Percentiles rank a stretch among this genome's conserved stretches.
These are phyloP conservation scores for Pogonomyrmex californicus DNA, from an alignment of 1,140 invertebrate genomes.

Conservation along the genomic window DNA sequence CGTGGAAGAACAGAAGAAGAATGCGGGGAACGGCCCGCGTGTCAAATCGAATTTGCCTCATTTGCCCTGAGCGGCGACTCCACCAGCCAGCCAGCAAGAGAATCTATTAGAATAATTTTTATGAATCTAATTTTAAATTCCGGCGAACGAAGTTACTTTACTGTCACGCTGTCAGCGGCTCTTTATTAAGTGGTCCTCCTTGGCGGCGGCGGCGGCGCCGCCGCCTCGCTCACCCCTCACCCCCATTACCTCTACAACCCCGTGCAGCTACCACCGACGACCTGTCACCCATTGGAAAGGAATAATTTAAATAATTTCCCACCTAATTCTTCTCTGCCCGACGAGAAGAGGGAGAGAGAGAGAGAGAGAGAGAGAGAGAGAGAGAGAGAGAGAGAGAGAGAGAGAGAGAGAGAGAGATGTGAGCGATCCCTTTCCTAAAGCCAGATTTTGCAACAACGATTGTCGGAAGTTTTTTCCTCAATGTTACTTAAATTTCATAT, in stretches of 20 bases:
- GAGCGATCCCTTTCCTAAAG: constrained; percentile 3
- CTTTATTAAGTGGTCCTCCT: constrained; percentile 82
- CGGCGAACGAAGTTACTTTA: constrained; percentile 83
- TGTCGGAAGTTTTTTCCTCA: constrained; percentile 11
- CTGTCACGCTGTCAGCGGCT: constrained; percentile 82
- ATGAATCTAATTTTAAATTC: constrained; percentile 87
- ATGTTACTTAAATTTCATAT: constrained; percentile 60
- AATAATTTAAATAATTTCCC: constrained; percentile 79
- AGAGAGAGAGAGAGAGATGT: neutral
- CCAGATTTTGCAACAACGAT: constrained; percentile 61
- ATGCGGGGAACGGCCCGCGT: constrained; percentile 78
- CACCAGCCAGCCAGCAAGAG: constrained; percentile 75
- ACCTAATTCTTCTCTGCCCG: constrained; percentile 67
- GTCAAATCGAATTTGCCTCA: constrained; percentile 87
- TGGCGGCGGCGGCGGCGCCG: constrained; percentile 45
- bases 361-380: constrained; percentile 4
- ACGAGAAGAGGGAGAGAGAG: constrained; percentile 1
- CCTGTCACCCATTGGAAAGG: constrained; percentile 75
- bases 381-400: constrained; percentile 10
- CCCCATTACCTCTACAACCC: neutral
- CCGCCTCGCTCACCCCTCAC: constrained; percentile 16
- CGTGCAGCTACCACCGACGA: constrained; percentile 53
- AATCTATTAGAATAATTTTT: constrained; percentile 88
- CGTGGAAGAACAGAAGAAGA: constrained; percentile 72
- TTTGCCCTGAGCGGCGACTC: constrained; percentile 79